phyloP scores from a whole-genome alignment of 1,140 invertebrate species.

The Pygmarrhopalites habei region DNA sequence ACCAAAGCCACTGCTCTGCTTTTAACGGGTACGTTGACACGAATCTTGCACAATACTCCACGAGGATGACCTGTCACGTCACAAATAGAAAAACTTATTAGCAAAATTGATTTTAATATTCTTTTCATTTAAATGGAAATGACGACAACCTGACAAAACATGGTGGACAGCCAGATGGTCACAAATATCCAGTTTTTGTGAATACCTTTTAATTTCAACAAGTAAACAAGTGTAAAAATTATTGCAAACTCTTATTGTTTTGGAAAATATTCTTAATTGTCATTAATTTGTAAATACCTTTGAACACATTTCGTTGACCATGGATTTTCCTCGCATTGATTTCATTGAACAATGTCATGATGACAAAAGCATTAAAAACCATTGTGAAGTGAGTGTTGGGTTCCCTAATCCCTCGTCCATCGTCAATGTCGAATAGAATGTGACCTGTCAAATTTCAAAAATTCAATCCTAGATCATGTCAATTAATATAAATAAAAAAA shows the following conservation, averaged over 20 bases:
- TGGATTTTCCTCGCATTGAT: constrained; percentile 64
- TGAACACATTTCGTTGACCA: constrained; percentile 59
- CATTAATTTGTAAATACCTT: constrained; percentile 61
- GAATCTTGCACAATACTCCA: constrained; percentile 93
- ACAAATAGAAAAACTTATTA: constrained; percentile 19
- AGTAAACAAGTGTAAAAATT: too few relatives aligned
- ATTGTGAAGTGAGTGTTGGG: constrained; percentile 60
- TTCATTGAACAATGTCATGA: constrained; percentile 69
- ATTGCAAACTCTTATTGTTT: too few relatives aligned
- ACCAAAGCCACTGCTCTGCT: constrained; percentile 60
- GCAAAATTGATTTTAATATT: too few relatives aligned
- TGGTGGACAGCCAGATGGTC: too few relatives aligned
- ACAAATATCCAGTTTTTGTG: too few relatives aligned
- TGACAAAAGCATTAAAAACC: constrained; percentile 63
- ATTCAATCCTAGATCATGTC: too few relatives aligned
- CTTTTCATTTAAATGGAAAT: too few relatives aligned
- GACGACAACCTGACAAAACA: too few relatives aligned
- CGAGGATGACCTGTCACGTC: constrained; percentile 81
- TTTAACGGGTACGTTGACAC: constrained; percentile 53
- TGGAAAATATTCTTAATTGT: too few relatives aligned
- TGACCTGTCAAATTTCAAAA: too few relatives aligned
- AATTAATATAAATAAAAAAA: too few relatives aligned
- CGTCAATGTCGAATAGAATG: constrained; percentile 52
- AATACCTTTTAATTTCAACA: too few relatives aligned
- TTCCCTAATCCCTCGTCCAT: constrained; percentile 45